These are phyloP conservation scores for Aculops lycopersici DNA, from an alignment of 1,140 invertebrate species.

Conservation along the genomic window DNA sequence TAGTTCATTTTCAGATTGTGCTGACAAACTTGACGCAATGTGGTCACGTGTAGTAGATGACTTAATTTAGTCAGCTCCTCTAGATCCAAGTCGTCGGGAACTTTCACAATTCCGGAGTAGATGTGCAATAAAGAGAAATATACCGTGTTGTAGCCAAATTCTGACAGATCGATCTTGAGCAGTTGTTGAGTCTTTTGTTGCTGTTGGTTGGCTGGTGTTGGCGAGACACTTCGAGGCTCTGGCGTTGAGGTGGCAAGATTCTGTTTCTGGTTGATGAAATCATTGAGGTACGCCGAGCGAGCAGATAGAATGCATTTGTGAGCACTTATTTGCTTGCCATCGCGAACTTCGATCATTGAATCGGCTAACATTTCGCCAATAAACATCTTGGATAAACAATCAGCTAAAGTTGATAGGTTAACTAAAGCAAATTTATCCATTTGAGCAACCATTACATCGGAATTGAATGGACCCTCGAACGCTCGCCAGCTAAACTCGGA, in stretches of 20 bases:
- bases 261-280: constrained; percentile 30
- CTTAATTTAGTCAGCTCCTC: constrained; percentile 49
- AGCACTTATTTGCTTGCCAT: constrained; percentile 37
- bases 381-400: constrained; percentile 56
- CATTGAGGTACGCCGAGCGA: constrained; percentile 60
- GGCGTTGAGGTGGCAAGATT: not conserved
- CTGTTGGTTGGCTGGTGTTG: constrained; percentile 34
- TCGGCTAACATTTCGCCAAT: constrained; percentile 53
- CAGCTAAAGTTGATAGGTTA: constrained; percentile 31
- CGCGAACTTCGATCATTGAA: constrained; percentile 31
- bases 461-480: too few relatives aligned
- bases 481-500: too few relatives aligned
- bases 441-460: too few relatives aligned
- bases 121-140: constrained; percentile 66
- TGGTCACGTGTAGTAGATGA: constrained; percentile 54
- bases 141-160: constrained; percentile 42
- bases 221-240: not conserved
- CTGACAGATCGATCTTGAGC: constrained; percentile 46
- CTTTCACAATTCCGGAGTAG: constrained; percentile 50
- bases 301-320: constrained; percentile 62
- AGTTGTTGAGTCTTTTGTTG: too few relatives aligned
- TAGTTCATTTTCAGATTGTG: constrained; percentile 54
- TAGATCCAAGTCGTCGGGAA: constrained; percentile 46
- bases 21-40: constrained; percentile 53
- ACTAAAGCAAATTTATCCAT: constrained; percentile 13